Conservation (phyloP, 2,888 invertebrate genomes). For the Galeruca laticollis region DNA sequence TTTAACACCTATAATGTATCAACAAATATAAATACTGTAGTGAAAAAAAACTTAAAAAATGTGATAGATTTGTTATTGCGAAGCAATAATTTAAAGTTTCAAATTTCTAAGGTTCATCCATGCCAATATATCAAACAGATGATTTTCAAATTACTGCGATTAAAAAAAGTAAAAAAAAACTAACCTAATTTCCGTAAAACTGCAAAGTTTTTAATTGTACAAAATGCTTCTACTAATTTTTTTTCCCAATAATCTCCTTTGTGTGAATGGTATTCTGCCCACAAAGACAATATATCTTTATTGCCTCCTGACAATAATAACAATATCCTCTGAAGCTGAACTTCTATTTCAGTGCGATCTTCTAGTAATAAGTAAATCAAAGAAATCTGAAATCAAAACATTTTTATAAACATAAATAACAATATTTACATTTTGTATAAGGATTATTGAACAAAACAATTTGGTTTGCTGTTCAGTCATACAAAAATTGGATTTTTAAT, state of each 20-base stretch:
- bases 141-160: background rate
- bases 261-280: constrained; percentile 53
- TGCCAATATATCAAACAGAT: no score
- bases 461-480: background rate
- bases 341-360: constrained; percentile 14
- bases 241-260: constrained; percentile 64
- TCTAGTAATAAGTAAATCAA: constrained; percentile 48
- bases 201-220: constrained; percentile 67
- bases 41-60: no score
- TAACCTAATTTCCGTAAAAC: constrained; percentile 50
- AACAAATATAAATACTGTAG: no score
- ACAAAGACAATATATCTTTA: constrained; percentile 54
- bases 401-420: background rate
- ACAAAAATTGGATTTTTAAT: no score
- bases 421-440: background rate
- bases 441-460: background rate
- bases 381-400: constrained; percentile 54
- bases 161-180: background rate
- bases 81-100: no score
- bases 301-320: constrained; percentile 23
- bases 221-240: constrained; percentile 69
- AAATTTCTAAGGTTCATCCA: background rate
- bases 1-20: no score
- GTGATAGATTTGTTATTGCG: no score
- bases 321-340: constrained; percentile 22